Conservation (phyloP, 2,888 invertebrate species). For the Tiphia femorata region DNA sequence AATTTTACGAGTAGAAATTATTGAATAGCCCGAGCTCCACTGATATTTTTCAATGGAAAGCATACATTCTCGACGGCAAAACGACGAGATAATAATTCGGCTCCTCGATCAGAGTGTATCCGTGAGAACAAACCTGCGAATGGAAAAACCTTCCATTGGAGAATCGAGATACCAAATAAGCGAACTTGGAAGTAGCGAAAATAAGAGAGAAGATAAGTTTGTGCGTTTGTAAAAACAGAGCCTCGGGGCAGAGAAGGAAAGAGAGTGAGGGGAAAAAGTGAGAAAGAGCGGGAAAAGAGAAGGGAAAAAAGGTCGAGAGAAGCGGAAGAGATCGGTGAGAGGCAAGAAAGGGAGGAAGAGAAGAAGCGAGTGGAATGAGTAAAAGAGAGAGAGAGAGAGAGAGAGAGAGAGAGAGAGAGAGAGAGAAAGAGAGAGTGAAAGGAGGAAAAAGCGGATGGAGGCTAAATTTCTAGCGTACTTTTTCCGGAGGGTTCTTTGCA, state of each 20-base stretch:
- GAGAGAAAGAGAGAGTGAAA: background rate
- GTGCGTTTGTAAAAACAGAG: background rate
- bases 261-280: background rate
- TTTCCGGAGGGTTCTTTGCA: background rate
- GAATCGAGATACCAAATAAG: no score
- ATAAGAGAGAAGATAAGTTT: background rate
- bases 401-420: background rate
- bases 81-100: no score
- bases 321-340: background rate
- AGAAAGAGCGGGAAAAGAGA: background rate
- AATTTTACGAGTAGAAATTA: no score
- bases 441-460: background rate
- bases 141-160: no score
- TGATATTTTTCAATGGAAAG: no score
- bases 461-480: conserved; percentile 21
- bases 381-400: background rate
- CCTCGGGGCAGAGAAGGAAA: background rate
- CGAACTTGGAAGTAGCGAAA: no score
- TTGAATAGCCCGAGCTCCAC: no score
- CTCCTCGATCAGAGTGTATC: no score
- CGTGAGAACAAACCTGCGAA: no score
- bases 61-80: no score
- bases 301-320: background rate
- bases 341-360: background rate
- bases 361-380: background rate